These are phyloP conservation scores for Augochlora pura DNA, from an alignment of 1,140 invertebrate species.

Conservation along the genomic window DNA sequence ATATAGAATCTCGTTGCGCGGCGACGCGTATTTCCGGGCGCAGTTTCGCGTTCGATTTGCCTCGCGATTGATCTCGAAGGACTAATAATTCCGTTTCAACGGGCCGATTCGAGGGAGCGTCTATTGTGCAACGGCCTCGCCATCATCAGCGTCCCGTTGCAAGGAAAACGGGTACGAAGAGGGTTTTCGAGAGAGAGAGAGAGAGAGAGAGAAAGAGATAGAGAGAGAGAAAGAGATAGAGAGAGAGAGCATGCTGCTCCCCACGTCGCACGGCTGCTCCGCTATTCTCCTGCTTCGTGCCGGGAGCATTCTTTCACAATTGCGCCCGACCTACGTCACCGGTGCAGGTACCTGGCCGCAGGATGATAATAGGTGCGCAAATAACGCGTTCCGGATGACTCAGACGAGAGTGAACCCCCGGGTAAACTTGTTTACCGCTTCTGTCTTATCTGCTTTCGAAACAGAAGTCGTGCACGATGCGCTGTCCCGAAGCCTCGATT, in stretches of 20 bases:
- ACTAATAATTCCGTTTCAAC: neutral
- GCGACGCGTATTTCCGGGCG: neutral
- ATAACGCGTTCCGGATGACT: constrained; percentile 1
- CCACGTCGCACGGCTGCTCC: neutral
- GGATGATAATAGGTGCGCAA: constrained; percentile 1
- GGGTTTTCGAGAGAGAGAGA: constrained; percentile 5
- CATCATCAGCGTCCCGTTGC: neutral
- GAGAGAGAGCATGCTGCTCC: no score
- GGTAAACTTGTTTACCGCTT: constrained; percentile 4
- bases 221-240: no score
- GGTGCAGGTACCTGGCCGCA: constrained; percentile 1
- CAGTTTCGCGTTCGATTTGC: neutral
- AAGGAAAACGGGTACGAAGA: neutral
- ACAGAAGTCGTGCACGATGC: neutral
- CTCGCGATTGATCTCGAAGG: neutral
- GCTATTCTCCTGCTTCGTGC: neutral
- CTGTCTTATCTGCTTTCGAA: neutral
- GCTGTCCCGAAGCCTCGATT: no score
- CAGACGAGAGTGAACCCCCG: neutral
- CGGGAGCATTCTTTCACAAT: constrained; percentile 3
- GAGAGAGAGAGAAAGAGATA: no score
- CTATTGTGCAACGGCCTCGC: neutral
- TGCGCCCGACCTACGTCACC: constrained; percentile 1
- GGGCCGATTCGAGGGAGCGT: neutral
- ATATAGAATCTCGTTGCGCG: no score